Conservation (phyloP, 2,797 vertebrate genomes). For the Paramormyrops hopkinsi region DNA sequence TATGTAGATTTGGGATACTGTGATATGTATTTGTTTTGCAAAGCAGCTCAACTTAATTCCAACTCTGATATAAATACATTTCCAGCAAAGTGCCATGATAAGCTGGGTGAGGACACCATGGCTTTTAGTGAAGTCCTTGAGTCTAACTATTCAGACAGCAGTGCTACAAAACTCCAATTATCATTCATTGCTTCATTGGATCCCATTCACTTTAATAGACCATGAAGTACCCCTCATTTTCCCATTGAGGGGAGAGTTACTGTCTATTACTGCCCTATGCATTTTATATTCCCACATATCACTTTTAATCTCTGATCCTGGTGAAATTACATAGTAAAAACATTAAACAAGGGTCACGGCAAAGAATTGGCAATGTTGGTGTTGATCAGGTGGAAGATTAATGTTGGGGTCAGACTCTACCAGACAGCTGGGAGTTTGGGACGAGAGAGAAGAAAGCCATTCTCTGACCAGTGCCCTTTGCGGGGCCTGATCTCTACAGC, state of each 20-base stretch:
- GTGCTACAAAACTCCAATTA: slow-evolving; percentile 55
- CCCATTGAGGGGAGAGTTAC: slow-evolving; percentile 53
- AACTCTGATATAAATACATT: not conserved
- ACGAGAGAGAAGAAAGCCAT: not conserved
- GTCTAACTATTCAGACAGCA: slow-evolving; percentile 40
- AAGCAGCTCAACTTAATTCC: not conserved
- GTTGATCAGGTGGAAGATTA: not conserved
- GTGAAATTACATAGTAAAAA: slow-evolving; percentile 41
- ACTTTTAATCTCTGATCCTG: slow-evolving; percentile 53
- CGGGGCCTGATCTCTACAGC: not conserved
- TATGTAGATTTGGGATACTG: not conserved
- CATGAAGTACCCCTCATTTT: slow-evolving; percentile 59
- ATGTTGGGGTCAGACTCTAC: not conserved
- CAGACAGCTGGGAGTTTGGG: slow-evolving; percentile 16
- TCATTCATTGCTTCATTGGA: slow-evolving; percentile 54
- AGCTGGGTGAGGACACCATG: slow-evolving; percentile 30
- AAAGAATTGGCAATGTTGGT: not conserved
- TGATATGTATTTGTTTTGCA: not conserved
- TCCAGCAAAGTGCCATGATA: slow-evolving; percentile 35
- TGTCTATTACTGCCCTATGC: slow-evolving; percentile 50
- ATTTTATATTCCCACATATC: slow-evolving; percentile 55
- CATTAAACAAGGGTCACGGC: not conserved
- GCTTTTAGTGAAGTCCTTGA: slow-evolving; percentile 44
- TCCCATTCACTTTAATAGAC: slow-evolving; percentile 62
- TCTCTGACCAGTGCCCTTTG: not conserved